Percentiles rank a stretch among this genome's conserved stretches.
These are phyloP conservation scores for Radopholus similis DNA, from an alignment of 1,140 invertebrate genomes.

Conservation along the genomic window DNA sequence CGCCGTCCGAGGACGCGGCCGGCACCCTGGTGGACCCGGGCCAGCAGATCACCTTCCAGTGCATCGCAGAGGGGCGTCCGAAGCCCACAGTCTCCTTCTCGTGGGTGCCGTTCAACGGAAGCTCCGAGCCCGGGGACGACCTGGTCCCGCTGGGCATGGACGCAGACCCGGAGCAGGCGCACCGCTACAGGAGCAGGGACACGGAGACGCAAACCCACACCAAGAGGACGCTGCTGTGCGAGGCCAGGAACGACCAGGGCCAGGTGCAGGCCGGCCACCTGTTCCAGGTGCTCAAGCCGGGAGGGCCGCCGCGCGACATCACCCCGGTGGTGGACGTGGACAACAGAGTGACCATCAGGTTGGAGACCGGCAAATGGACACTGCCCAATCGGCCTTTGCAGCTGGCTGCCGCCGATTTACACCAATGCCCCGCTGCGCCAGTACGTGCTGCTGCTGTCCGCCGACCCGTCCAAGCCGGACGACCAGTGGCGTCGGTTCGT, in stretches of 20 bases:
- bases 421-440: slow-evolving; percentile 50
- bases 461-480: slow-evolving; percentile 55
- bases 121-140: neutral
- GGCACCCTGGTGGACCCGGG: slow-evolving; percentile 52
- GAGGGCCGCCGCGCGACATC: neutral
- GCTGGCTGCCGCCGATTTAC: slow-evolving; percentile 53
- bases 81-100: slow-evolving; percentile 54
- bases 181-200: slow-evolving; percentile 46
- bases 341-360: slow-evolving; percentile 53
- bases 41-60: slow-evolving; percentile 54
- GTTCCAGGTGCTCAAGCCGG: slow-evolving; percentile 22
- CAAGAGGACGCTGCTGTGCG: slow-evolving; percentile 46
- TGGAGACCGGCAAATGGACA: too few relatives aligned
- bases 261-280: slow-evolving; percentile 48
- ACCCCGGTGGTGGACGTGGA: slow-evolving; percentile 45
- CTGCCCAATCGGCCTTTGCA: too few relatives aligned
- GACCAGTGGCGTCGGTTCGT: slow-evolving; percentile 56
- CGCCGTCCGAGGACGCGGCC: slow-evolving; percentile 14
- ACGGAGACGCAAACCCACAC: slow-evolving; percentile 50
- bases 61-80: slow-evolving; percentile 54
- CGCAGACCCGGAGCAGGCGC: slow-evolving; percentile 20
- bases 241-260: slow-evolving; percentile 57
- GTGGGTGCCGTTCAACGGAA: slow-evolving; percentile 52
- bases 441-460: slow-evolving; percentile 53
- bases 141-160: neutral